These are phyloP conservation scores for Drosophila quinaria DNA, from an alignment of 2,888 invertebrate species.

Conservation along the genomic window DNA sequence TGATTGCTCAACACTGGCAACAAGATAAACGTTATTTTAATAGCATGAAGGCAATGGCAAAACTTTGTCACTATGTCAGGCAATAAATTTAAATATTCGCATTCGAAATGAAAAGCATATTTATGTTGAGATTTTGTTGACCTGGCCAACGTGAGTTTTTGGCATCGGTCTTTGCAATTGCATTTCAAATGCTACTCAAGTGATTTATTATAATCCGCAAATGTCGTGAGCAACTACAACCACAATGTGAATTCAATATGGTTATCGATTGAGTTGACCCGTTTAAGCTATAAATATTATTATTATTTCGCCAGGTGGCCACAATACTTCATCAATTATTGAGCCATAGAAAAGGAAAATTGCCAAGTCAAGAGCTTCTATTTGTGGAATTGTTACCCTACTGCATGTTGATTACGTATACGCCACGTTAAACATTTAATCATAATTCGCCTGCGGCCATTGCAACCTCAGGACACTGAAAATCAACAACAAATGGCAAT, in stretches of 20 bases:
- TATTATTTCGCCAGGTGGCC: not conserved
- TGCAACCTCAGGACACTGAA: conserved; percentile 31
- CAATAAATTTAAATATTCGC: conserved; percentile 49
- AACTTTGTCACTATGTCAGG: conserved; percentile 22
- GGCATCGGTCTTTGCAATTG: not conserved
- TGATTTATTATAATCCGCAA: conserved; percentile 47
- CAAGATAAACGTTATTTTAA: conserved; percentile 65
- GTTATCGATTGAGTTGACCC: conserved; percentile 30
- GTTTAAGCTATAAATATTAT: conserved; percentile 22
- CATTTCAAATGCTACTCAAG: conserved; percentile 11
- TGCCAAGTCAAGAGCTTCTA: conserved; percentile 1
- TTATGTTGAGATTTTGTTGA: conserved; percentile 1
- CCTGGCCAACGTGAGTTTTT: conserved; percentile 1
- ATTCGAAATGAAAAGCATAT: conserved; percentile 18
- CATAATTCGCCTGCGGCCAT: conserved; percentile 20
- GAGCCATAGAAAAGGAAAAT: conserved; percentile 4
- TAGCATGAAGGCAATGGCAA: conserved; percentile 29
- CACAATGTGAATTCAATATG: conserved; percentile 22
- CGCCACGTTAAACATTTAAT: conserved; percentile 38
- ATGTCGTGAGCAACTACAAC: conserved; percentile 34
- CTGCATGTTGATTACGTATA: conserved; percentile 33
- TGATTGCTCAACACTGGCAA: conserved; percentile 5
- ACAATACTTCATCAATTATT: conserved; percentile 17
- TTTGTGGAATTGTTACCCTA: not conserved
- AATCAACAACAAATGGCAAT: conserved; percentile 68